These are phyloP conservation scores for Bombyx huttoni DNA, from an alignment of 2,888 invertebrate genomes.

Conservation along the genomic window DNA sequence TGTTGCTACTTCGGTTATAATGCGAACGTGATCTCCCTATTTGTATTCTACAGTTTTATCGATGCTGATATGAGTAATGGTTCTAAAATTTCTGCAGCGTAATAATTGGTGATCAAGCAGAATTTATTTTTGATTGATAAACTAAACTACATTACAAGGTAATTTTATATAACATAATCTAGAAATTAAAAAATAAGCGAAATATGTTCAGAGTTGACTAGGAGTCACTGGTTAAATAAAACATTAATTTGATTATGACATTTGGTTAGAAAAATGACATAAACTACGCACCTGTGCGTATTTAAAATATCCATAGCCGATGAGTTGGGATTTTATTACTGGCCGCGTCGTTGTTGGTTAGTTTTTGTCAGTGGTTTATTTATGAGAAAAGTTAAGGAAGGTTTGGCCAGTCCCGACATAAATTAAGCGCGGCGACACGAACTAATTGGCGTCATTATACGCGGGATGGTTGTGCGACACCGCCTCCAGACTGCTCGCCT, in stretches of 20 bases:
- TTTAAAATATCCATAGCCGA: neutral
- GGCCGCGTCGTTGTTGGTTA: constrained; percentile 19
- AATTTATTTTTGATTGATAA: neutral
- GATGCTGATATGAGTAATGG: neutral
- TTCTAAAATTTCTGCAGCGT: neutral
- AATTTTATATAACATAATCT: neutral
- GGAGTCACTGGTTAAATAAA: neutral
- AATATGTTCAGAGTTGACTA: neutral
- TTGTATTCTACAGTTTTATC: neutral
- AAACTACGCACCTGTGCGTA: neutral
- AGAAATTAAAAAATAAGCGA: neutral
- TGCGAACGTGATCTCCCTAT: constrained; percentile 11
- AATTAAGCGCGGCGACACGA: constrained; percentile 45
- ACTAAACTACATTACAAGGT: neutral
- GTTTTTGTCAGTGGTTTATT: constrained; percentile 43
- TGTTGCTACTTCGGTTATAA: constrained; percentile 32
- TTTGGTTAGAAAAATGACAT: neutral
- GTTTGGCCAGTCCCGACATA: constrained; percentile 36
- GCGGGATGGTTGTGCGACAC: constrained; percentile 24
- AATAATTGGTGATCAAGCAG: neutral
- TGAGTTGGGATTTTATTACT: constrained; percentile 17
- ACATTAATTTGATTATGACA: neutral
- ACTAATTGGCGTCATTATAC: constrained; percentile 51
- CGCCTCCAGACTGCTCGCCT: constrained; percentile 14
- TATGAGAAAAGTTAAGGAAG: constrained; percentile 45